These are phyloP conservation scores for Cariama cristata DNA, from an alignment of 2,113 vertebrate genomes.

Conservation along the genomic window DNA sequence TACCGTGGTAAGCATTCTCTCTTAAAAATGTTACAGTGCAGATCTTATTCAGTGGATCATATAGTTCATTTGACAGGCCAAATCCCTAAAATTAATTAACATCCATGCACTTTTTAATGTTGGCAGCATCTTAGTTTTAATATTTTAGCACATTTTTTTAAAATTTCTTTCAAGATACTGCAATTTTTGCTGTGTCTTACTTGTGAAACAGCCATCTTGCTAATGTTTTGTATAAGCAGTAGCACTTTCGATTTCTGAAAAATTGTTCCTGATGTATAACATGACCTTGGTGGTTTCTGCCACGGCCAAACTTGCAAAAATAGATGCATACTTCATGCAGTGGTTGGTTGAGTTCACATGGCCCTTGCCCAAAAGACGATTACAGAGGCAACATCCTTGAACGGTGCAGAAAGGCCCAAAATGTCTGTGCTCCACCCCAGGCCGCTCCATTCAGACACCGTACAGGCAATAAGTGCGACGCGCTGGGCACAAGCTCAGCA, in stretches of 20 bases:
- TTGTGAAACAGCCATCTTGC: background rate
- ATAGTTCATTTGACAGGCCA: background rate
- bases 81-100: background rate
- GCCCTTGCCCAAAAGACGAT: background rate
- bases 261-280: background rate
- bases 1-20: conserved; percentile 82
- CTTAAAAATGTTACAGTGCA: background rate
- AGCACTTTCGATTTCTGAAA: background rate
- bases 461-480: fast-evolving
- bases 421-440: background rate
- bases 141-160: background rate
- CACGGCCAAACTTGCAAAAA: background rate
- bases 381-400: background rate
- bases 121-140: background rate
- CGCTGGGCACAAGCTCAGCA: fast-evolving
- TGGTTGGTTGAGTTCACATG: background rate
- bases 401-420: background rate
- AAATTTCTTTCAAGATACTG: background rate
- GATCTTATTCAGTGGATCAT: background rate
- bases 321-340: background rate
- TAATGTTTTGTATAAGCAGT: background rate
- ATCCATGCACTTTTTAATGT: background rate
- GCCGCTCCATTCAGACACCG: fast-evolving
- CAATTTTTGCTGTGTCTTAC: background rate
- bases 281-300: background rate